Base-by-base conservation (phyloP, 2,797 vertebrate species). In the Calcarius lapponicus region DNA sequence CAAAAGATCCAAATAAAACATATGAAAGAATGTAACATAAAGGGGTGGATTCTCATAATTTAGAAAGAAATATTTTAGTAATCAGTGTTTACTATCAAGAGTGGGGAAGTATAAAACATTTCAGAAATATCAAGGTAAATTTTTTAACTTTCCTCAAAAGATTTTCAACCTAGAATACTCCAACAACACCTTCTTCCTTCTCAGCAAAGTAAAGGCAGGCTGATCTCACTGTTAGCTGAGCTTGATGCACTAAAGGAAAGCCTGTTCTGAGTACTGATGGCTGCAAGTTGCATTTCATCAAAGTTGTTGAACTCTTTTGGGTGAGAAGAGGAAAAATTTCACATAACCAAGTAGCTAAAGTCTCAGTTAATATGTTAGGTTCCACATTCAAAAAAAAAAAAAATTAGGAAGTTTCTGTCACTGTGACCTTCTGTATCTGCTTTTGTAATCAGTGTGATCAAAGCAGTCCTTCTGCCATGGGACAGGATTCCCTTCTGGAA, bases 361-460 rank as follows among this genome's bases (percentile, higher is more conserved):
- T 75, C 72, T 90, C 86, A 50, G 65, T 80, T 80, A 76, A 64
- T 73, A 85, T 25, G 48, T 85, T 85, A 80, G 6, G 19, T 69
- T 86, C 18, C 53, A 91, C 61, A 74, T 58, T 88, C 38, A 95
- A 53, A 93, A 82, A 84, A 93, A 82, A 84, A 29, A 31, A 24
- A 32, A 93, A 90, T 54, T 56, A 88, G 57, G 90, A 89, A 36
- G 25, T 94, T 94, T 94, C 86, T 91, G 67, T 89, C 83, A 74
- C 60, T 82, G 65, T 94, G 81, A 91, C 81, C 79, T 92, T 93
- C 64, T 67, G 42, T 91, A 83, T 95, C 93, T 96, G 91, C 81
- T 93, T 96, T 94, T 95, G 78, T 71, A 96, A 96, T 96, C 86
- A 93, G n/a, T 48, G 69, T 88, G 96, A 94, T 97, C 95, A 96